These are phyloP conservation scores for Venusia cambrica DNA, from an alignment of 2,888 invertebrate species.

Conservation along the genomic window DNA sequence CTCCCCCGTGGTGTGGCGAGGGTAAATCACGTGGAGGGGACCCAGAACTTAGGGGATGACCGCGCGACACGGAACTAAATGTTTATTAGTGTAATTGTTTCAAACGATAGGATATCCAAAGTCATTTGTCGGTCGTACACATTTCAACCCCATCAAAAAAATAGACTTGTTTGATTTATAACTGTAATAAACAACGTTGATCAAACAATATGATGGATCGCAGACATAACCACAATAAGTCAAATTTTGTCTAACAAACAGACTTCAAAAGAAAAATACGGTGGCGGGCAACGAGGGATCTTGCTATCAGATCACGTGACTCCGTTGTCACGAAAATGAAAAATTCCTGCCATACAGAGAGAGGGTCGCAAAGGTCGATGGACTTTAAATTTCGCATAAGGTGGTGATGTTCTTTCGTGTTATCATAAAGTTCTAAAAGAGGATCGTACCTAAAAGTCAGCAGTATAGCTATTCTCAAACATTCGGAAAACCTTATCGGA, in stretches of 20 bases:
- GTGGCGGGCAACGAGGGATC: conserved; percentile 23
- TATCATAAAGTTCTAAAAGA: no score
- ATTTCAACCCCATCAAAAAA: conserved; percentile 24
- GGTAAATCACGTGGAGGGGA: conserved; percentile 52
- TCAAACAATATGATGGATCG: conserved; percentile 26
- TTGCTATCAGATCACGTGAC: conserved; percentile 42
- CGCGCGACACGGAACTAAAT: conserved; percentile 32
- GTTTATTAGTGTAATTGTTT: conserved; percentile 36
- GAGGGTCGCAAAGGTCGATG: conserved; percentile 32
- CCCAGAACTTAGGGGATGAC: conserved; percentile 32
- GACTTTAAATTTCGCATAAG: conserved; percentile 16
- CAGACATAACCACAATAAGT: conserved; percentile 12
- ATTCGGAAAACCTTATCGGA: no score
- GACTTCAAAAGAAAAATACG: conserved; percentile 16
- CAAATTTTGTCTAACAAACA: conserved; percentile 22
- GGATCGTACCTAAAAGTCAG: no score
- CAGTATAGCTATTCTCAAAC: no score
- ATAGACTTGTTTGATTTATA: conserved; percentile 21
- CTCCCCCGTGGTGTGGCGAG: conserved; percentile 49
- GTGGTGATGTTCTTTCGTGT: neutral
- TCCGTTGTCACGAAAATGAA: conserved; percentile 37
- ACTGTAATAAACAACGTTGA: conserved; percentile 21
- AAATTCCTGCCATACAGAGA: conserved; percentile 29
- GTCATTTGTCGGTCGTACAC: conserved; percentile 25
- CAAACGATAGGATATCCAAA: conserved; percentile 30